These are phyloP conservation scores for Xanthorhoe spadicearia DNA, from an alignment of 2,888 invertebrate species.

Conservation along the genomic window DNA sequence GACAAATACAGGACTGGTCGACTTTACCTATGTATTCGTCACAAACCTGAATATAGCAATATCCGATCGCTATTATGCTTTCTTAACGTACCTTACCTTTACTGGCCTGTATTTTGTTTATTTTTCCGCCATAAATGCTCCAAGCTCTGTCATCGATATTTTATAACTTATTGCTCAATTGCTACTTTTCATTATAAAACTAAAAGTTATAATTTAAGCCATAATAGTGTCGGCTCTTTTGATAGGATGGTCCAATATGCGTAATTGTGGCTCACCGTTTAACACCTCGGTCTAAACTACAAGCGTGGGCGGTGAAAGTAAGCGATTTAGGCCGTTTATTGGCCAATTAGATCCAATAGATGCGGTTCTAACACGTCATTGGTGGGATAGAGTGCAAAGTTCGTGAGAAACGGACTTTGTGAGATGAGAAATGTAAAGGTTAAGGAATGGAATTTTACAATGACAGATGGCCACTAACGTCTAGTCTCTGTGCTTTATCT, in stretches of 20 bases:
- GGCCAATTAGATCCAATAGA: constrained; percentile 24
- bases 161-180: constrained; percentile 19
- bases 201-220: constrained; percentile 70
- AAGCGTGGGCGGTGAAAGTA: constrained; percentile 54
- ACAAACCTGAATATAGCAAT: too few species aligned
- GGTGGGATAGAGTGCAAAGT: background rate
- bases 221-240: constrained; percentile 74
- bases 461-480: too few species aligned
- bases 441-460: too few species aligned
- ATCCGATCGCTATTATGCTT: too few species aligned
- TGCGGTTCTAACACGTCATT: background rate
- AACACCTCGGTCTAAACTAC: constrained; percentile 54
- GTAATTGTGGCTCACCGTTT: constrained; percentile 81
- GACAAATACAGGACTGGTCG: too few species aligned
- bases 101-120: background rate
- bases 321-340: constrained; percentile 35
- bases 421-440: background rate
- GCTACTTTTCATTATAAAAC: constrained; percentile 31
- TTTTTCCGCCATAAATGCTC: background rate
- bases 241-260: constrained; percentile 80
- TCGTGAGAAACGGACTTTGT: background rate
- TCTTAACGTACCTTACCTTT: too few species aligned
- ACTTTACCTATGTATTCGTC: too few species aligned
- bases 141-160: constrained; percentile 4
- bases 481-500: too few species aligned